Percentiles rank a stretch among this genome's conserved stretches.
Evolutionary conservation across 2,888 invertebrate species (phyloP).

Genomic region (Phortica okadai): DNA sequence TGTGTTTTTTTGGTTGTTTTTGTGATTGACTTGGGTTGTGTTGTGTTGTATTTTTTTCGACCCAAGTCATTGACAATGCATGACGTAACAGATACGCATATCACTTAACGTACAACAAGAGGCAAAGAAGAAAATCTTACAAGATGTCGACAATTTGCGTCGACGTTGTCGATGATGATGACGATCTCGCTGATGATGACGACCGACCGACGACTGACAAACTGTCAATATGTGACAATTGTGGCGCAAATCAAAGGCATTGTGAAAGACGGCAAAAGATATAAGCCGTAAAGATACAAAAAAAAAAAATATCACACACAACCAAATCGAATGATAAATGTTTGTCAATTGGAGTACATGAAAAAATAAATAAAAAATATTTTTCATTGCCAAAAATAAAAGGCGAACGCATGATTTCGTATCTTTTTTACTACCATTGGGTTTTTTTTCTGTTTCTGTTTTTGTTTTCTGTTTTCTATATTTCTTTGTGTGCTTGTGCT

Average conservation of each 20-base stretch:
- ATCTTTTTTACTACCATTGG: not conserved
- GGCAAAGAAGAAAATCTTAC: conserved; percentile 21
- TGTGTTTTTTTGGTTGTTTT: not conserved
- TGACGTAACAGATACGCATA: conserved; percentile 17
- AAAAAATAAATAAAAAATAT: conserved; percentile 16
- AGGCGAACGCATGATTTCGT: not conserved
- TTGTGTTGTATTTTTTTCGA: not conserved
- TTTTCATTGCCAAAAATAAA: conserved; percentile 17
- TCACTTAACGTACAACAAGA: not conserved
- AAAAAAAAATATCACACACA: not conserved
- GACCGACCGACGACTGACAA: not conserved
- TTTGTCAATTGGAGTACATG: conserved; percentile 21
- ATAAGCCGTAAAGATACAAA: not conserved
- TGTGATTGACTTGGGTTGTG: not conserved
- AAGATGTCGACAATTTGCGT: conserved; percentile 19
- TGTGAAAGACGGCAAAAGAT: not conserved
- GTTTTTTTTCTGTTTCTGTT: not conserved
- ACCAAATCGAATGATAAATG: conserved; percentile 23
- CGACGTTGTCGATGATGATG: not conserved
- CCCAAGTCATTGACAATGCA: not conserved
- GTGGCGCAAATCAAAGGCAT: not conserved
- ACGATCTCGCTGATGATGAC: not conserved
- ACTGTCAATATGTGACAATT: conserved; percentile 28
- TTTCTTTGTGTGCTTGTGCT: not conserved
- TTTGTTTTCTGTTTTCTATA: not conserved